Evolutionary conservation across 1,140 invertebrate species (phyloP).

Genomic region (Andricus grossulariae): DNA sequence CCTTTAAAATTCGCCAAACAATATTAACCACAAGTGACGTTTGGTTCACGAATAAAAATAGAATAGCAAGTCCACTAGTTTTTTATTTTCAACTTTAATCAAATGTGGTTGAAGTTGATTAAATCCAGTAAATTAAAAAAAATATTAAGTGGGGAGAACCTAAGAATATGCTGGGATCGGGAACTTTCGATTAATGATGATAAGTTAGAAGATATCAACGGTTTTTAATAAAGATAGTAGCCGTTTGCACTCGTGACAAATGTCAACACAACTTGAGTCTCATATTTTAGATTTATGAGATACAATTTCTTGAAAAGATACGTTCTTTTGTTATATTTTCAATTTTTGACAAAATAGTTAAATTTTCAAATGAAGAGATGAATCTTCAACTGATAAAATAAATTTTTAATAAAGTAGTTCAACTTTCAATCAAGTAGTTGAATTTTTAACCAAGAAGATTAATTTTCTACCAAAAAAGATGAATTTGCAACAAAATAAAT

Average conservation of each 20-base stretch:
- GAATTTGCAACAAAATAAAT: too few species aligned
- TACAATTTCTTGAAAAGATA: neutral
- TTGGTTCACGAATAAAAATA: too few species aligned
- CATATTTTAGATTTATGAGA: neutral
- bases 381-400: too few species aligned
- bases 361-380: too few species aligned
- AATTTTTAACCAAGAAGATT: too few species aligned
- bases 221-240: neutral
- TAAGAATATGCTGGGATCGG: neutral
- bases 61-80: too few species aligned
- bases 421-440: too few species aligned
- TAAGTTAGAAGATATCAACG: neutral
- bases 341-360: too few species aligned
- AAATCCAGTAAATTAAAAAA: neutral
- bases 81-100: too few species aligned
- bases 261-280: neutral
- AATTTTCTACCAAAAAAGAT: too few species aligned
- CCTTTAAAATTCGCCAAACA: neutral
- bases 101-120: neutral
- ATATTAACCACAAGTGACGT: neutral
- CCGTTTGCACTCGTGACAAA: neutral
- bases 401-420: too few species aligned
- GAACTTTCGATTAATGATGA: neutral
- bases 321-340: neutral
- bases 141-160: neutral